These are phyloP conservation scores for Microchirus variegatus DNA, from an alignment of 2,797 vertebrate species.

Conservation along the genomic window DNA sequence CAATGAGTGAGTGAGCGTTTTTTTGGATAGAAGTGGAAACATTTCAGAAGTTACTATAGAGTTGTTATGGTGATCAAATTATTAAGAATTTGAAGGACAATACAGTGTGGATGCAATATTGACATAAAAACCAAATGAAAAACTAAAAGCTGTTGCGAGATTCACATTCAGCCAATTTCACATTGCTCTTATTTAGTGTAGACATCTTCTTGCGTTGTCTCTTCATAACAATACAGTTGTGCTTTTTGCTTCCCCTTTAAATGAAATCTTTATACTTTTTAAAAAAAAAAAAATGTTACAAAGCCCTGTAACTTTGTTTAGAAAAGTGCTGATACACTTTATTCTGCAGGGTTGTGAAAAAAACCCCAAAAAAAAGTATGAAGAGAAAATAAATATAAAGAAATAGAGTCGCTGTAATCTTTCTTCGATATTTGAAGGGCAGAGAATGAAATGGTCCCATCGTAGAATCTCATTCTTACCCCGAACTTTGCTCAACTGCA, in stretches of 20 bases:
- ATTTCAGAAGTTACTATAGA: neutral
- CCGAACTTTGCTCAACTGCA: slow-evolving; percentile 31
- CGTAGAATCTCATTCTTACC: slow-evolving; percentile 19
- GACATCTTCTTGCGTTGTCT: too few relatives aligned
- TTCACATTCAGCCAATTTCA: too few relatives aligned
- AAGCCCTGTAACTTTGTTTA: slow-evolving; percentile 7
- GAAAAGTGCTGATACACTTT: neutral
- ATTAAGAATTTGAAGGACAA: too few relatives aligned
- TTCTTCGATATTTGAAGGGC: slow-evolving; percentile 21
- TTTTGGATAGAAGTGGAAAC: neutral
- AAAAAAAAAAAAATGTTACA: slow-evolving; percentile 8
- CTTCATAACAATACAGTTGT: neutral
- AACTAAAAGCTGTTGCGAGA: too few relatives aligned
- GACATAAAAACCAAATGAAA: too few relatives aligned
- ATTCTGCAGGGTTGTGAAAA: slow-evolving; percentile 5
- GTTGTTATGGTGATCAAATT: too few relatives aligned
- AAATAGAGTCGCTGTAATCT: neutral
- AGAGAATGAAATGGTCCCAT: slow-evolving; percentile 25
- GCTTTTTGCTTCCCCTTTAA: neutral
- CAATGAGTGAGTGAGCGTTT: neutral
- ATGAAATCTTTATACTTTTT: slow-evolving; percentile 1
- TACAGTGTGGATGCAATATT: too few relatives aligned
- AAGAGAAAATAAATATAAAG: slow-evolving; percentile 19
- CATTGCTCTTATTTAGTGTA: too few relatives aligned
- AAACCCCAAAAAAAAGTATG: slow-evolving; percentile 12